Conservation (phyloP, 2,797 vertebrate genomes). For the Nyctibius grandis region DNA sequence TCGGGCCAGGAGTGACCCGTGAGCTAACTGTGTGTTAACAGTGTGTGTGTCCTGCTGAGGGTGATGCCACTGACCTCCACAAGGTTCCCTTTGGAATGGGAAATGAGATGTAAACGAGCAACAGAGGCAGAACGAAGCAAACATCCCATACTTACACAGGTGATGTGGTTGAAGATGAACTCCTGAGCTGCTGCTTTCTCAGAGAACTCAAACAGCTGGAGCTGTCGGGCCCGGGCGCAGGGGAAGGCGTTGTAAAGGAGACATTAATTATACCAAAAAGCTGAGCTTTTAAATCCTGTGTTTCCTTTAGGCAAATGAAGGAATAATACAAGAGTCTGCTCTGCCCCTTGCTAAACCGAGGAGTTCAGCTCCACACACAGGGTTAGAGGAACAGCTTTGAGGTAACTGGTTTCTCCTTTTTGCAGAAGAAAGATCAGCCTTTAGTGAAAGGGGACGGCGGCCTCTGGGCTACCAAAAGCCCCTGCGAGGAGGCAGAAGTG, state of each 20-base stretch:
- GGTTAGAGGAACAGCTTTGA: not conserved
- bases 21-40: not conserved
- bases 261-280: not conserved
- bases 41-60: not conserved
- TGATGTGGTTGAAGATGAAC: slow-evolving; percentile 81
- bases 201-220: slow-evolving; percentile 83
- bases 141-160: slow-evolving; percentile 76
- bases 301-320: not conserved
- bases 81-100: not conserved
- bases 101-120: not conserved
- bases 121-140: not conserved
- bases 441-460: not conserved
- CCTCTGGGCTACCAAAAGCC: not conserved
- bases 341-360: accelerated
- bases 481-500: accelerated
- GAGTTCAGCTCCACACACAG: not conserved
- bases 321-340: not conserved
- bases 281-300: not conserved
- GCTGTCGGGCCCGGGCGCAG: slow-evolving; percentile 56
- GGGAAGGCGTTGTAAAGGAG: not conserved
- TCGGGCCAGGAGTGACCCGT: not conserved
- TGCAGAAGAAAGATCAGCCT: not conserved
- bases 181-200: slow-evolving; percentile 74
- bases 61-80: accelerated
- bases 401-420: not conserved